phyloP scores from a whole-genome alignment of 35 echinoderm and acorn worm genomes.

The Patiria miniata region DNA sequence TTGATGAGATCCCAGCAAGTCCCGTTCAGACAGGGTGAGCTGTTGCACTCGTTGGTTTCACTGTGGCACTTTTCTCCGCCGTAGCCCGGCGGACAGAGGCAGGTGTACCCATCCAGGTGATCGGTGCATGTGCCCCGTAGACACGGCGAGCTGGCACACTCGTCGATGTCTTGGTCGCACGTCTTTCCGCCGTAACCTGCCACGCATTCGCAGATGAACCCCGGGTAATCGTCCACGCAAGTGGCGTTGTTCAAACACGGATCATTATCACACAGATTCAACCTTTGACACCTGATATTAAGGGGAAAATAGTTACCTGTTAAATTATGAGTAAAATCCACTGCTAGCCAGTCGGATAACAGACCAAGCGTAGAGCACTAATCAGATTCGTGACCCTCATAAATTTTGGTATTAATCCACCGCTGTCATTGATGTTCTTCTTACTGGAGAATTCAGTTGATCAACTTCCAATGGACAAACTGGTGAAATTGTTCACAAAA shows the following conservation, averaged over 20 bases:
- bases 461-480: too few species aligned
- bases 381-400: too few species aligned
- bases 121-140: constrained; percentile 52
- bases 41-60: constrained; percentile 69
- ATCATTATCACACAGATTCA: not conserved
- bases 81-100: constrained; percentile 54
- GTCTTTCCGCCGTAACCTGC: constrained; percentile 57
- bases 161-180: constrained; percentile 81
- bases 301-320: too few species aligned
- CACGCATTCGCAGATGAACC: constrained; percentile 58
- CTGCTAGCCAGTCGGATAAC: too few species aligned
- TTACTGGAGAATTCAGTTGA: too few species aligned
- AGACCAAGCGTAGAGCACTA: too few species aligned
- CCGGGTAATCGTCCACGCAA: constrained; percentile 47
- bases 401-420: too few species aligned
- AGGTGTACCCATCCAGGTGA: constrained; percentile 33
- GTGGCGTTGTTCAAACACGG: constrained; percentile 54
- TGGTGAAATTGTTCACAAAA: too few species aligned
- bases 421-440: too few species aligned
- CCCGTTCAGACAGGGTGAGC: constrained; percentile 49
- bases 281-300: not conserved
- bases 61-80: constrained; percentile 41
- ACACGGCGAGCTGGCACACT: constrained; percentile 62
- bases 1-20: constrained; percentile 53
- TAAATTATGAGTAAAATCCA: too few species aligned